These are phyloP conservation scores for Smittia aterrima DNA, from an alignment of 2,888 invertebrate genomes.

Conservation along the genomic window DNA sequence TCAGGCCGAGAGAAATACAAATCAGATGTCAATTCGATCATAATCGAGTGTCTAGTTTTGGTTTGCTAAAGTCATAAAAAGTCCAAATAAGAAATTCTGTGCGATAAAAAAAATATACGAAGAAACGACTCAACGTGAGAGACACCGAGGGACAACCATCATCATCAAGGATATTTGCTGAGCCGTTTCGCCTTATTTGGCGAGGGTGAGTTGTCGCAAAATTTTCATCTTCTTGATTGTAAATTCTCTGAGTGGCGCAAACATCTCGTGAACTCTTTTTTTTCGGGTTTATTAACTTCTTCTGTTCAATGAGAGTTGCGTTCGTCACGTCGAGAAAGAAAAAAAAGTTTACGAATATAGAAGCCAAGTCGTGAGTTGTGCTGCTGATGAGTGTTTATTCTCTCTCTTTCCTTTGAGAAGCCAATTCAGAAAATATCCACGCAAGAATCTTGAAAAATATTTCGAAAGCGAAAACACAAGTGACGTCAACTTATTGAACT, in stretches of 20 bases:
- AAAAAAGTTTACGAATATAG: neutral
- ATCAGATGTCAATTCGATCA: constrained; percentile 25
- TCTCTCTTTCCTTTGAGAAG: too few species aligned
- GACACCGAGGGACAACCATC: neutral
- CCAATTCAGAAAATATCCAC: too few species aligned
- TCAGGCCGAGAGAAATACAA: neutral
- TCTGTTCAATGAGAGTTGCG: neutral
- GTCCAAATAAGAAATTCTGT: constrained; percentile 17
- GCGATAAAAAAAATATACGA: neutral
- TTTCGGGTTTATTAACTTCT: constrained; percentile 8
- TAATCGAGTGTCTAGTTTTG: constrained; percentile 17
- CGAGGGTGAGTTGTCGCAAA: constrained; percentile 1
- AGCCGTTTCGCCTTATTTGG: constrained; percentile 10
- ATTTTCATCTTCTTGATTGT: neutral
- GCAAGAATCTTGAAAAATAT: neutral
- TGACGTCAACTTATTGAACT: neutral
- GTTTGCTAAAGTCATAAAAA: constrained; percentile 17
- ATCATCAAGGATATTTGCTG: constrained; percentile 18
- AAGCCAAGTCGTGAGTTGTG: neutral
- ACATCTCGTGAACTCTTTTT: neutral
- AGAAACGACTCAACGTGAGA: neutral
- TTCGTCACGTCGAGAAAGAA: neutral
- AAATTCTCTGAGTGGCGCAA: neutral
- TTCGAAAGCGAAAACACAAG: neutral
- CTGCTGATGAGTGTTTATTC: neutral